phyloP scores from a whole-genome alignment of 2,113 vertebrate genomes.

The Brachirus orientalis region DNA sequence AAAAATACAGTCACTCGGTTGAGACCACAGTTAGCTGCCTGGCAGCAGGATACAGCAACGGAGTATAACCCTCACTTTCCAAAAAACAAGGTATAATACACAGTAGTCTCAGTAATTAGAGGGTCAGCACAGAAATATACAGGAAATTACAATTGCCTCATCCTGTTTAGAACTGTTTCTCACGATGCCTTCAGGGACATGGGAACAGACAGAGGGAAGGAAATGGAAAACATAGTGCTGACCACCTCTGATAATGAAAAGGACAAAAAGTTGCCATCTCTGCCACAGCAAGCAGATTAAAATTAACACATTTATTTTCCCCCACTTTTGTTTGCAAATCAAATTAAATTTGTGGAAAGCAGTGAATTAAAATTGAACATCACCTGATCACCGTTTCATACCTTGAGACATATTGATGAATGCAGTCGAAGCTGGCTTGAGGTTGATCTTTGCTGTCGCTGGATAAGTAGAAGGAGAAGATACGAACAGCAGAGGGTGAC shows the following conservation, averaged over 20 bases:
- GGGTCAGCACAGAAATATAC: constrained; percentile 50
- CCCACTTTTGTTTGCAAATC: no score
- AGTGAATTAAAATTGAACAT: background rate
- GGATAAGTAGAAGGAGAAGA: constrained; percentile 88
- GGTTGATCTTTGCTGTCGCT: constrained; percentile 85
- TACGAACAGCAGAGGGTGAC: constrained; percentile 70
- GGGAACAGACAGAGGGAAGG: background rate
- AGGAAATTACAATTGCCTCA: constrained; percentile 52
- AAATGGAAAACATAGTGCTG: background rate
- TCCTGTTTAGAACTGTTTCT: constrained; percentile 34
- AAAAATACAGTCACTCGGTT: constrained; percentile 15
- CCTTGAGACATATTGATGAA: constrained; percentile 80
- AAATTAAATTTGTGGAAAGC: background rate
- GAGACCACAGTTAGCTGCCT: constrained; percentile 58
- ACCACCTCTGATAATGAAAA: background rate
- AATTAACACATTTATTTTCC: no score
- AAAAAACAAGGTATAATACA: constrained; percentile 55
- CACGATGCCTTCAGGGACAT: constrained; percentile 3
- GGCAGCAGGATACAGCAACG: constrained; percentile 45
- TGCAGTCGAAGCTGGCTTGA: constrained; percentile 85
- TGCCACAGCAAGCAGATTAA: background rate
- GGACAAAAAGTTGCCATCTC: background rate
- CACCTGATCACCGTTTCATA: constrained; percentile 37
- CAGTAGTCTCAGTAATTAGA: constrained; percentile 54
- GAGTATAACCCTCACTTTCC: constrained; percentile 45